Base-by-base conservation (phyloP, 2,888 invertebrate genomes). In the Eulithis prunata region DNA sequence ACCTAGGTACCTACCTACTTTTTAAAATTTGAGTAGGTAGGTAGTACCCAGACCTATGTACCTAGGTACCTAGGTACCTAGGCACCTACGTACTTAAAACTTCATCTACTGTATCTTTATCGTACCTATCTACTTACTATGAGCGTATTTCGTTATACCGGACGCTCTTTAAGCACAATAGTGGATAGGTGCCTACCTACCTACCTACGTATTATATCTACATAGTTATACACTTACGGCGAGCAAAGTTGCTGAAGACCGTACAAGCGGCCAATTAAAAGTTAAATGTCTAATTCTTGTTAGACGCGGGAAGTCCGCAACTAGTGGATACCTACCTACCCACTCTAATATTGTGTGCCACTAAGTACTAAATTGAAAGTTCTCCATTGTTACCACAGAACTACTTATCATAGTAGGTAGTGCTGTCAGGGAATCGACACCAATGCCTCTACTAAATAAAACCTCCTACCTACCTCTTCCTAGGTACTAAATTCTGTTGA, bases 201-300 rank as follows among this genome's bases (percentile, higher is more conserved):
- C 8, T 66, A 81, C 49, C 49, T 49, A 21, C 21, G 49, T 49
- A 49, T 49, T 49, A 21, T 21, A 21, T 21, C 79, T 86, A 91
- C 90, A 91, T 89, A 88, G 90, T 90, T 88, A 86, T 86, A 91
- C 90, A 90, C 89, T 90, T 89, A 90, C 88, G 81, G 83, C 81
- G 81, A 80, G 76, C 86, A 80, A 87, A 88, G 88, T 91, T 90
- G 78, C 85, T 83, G 88, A 91, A 89, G 86, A 90, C 87, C 87
- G 85, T 87, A 92, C 92, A 91, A 91, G 90, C 89, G 82, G 80
- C 91, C 92, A 92, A 92, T 92, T 92, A 92, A 92, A 92, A 92
- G 91, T 92, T 92, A 90, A 92, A 92, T 92, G 92, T 89, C 90
- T 91, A 89, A 91, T 91, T 91, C 92, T 92, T 92, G 92, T 92